Percentiles rank a stretch among this genome's conserved stretches.
phyloP scores from a whole-genome alignment of 2,113 vertebrate species.

The Elephas maximus region DNA sequence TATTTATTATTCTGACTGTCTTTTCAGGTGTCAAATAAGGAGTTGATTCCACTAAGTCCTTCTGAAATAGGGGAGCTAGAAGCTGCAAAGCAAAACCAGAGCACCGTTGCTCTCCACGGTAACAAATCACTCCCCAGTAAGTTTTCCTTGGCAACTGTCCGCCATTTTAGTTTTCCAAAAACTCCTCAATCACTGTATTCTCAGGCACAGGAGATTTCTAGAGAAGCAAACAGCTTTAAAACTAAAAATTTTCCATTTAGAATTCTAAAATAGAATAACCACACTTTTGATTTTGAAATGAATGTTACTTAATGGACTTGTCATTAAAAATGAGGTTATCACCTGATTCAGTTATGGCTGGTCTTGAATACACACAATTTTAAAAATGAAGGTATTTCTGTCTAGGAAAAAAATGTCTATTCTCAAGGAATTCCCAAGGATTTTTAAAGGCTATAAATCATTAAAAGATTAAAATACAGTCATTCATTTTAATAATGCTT shows the following conservation, averaged over 20 bases:
- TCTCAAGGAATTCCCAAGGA: neutral
- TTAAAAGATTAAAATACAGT: neutral
- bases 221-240: slow-evolving; percentile 11
- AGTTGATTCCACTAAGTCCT: slow-evolving; percentile 87
- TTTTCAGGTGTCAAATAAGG: slow-evolving; percentile 92
- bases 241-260: neutral
- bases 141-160: slow-evolving; percentile 12
- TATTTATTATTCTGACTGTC: neutral
- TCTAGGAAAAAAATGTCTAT: neutral
- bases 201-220: neutral
- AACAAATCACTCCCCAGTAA: slow-evolving; percentile 91
- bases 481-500: slow-evolving; percentile 27
- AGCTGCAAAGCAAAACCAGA: slow-evolving; percentile 85
- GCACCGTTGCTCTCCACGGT: slow-evolving; percentile 85
- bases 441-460: neutral
- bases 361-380: neutral
- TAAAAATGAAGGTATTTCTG: neutral
- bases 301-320: neutral
- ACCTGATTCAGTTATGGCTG: neutral
- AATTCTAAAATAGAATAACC: neutral
- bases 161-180: neutral
- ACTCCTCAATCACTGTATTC: neutral
- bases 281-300: neutral
- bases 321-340: neutral
- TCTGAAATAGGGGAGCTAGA: slow-evolving; percentile 89